These are phyloP conservation scores for Bedellia somnulentella DNA, from an alignment of 2,888 invertebrate species.

Conservation along the genomic window DNA sequence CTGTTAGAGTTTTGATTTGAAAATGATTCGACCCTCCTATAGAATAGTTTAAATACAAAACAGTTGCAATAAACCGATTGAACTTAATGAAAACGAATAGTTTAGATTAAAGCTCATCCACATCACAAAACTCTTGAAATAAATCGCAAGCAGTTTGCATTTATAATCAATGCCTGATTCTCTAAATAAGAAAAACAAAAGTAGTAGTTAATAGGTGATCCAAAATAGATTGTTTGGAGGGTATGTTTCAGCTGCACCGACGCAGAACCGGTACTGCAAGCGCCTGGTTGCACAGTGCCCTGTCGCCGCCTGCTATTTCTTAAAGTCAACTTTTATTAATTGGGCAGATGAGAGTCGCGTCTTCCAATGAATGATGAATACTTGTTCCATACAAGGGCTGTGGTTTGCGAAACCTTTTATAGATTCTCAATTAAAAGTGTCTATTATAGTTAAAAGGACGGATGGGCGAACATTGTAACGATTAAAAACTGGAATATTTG, in stretches of 20 bases:
- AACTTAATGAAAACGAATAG: no score
- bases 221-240: conserved; percentile 51
- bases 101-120: no score
- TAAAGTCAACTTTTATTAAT: conserved; percentile 59
- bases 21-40: no score
- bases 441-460: conserved; percentile 56
- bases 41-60: no score
- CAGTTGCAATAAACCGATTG: no score
- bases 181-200: conserved; percentile 4
- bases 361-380: conserved; percentile 54
- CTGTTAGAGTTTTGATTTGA: conserved; percentile 41
- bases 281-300: no score
- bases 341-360: conserved; percentile 58
- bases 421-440: conserved; percentile 61
- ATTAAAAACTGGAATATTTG: conserved; percentile 55
- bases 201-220: conserved; percentile 36
- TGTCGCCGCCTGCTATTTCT: conserved; percentile 43
- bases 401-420: conserved; percentile 59
- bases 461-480: conserved; percentile 36
- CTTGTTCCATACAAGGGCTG: conserved; percentile 45
- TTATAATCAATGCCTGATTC: conserved; percentile 3
- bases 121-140: no score
- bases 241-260: conserved; percentile 51
- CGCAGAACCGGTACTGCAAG: conserved; percentile 36
- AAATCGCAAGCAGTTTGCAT: no score